Percentiles rank a stretch among this genome's conserved stretches.
phyloP scores from a whole-genome alignment of 2,797 vertebrate species.

The Neomorphus geoffroyi region DNA sequence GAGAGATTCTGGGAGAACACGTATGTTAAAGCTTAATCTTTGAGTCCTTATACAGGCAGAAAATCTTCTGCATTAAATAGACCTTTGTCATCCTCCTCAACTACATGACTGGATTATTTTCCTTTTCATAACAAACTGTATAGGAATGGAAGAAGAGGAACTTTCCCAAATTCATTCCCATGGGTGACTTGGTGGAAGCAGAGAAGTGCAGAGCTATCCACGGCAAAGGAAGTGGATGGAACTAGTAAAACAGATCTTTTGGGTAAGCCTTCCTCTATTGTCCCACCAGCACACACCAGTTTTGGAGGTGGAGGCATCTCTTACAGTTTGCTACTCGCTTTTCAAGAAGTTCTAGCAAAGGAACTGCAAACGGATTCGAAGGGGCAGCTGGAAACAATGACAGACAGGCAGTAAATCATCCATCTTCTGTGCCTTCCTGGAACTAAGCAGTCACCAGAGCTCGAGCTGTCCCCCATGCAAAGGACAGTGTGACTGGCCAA shows the following conservation, averaged over 20 bases:
- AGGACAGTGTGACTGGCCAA: neutral
- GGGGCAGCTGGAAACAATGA: neutral
- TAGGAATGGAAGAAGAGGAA: neutral
- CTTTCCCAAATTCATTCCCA: neutral
- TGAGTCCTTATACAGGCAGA: slow-evolving; percentile 38
- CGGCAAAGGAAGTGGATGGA: neutral
- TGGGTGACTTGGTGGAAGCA: neutral
- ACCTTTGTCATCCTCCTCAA: neutral
- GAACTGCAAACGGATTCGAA: neutral
- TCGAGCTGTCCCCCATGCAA: neutral
- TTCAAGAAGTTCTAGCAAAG: neutral
- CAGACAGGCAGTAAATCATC: neutral
- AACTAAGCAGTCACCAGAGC: neutral
- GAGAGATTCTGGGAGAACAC: neutral
- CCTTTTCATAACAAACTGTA: neutral
- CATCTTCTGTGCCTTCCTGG: neutral
- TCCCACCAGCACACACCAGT: neutral
- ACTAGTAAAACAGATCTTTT: neutral
- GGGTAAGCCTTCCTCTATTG: neutral
- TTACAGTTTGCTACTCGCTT: neutral
- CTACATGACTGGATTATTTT: neutral
- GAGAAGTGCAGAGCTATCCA: neutral
- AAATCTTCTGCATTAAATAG: neutral
- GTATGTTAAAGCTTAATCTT: neutral
- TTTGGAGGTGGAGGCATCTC: neutral